Percentiles rank a stretch among this genome's conserved stretches.
Evolutionary conservation across 2,797 vertebrate genomes (phyloP).

Genomic region (Pseudotriccus pelzelni): DNA sequence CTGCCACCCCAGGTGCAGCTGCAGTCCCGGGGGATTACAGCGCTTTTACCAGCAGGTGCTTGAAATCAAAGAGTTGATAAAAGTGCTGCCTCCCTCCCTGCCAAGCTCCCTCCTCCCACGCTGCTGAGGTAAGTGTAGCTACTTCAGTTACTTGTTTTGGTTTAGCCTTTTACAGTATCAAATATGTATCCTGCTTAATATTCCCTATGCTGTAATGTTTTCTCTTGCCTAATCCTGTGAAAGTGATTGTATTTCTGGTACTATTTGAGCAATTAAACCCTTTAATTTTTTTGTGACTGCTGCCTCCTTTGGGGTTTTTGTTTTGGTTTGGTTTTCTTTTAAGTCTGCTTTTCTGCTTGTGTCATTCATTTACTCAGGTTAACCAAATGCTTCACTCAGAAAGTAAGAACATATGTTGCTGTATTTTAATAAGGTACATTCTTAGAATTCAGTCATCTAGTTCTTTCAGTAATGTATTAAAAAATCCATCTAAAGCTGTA

Average conservation of each 20-base stretch:
- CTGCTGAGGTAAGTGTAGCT: accelerated
- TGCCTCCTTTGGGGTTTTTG: not conserved
- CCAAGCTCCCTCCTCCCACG: accelerated
- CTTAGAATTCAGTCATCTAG: not conserved
- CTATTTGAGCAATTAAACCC: not conserved
- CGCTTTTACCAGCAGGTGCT: not conserved
- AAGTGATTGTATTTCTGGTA: not conserved
- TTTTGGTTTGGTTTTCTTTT: not conserved
- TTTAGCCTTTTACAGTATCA: not conserved
- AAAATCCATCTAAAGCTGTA: not conserved
- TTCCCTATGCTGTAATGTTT: not conserved
- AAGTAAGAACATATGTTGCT: constrained; percentile 17
- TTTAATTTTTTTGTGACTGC: not conserved
- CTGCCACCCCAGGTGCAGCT: not conserved
- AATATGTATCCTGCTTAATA: not conserved
- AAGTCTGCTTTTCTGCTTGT: not conserved
- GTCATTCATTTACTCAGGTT: not conserved
- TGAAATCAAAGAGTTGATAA: accelerated
- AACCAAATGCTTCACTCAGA: constrained; percentile 8
- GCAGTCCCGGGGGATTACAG: not conserved
- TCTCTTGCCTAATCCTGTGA: not conserved
- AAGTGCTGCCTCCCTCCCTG: not conserved
- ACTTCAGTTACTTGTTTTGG: not conserved
- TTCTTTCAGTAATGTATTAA: not conserved
- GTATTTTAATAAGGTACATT: not conserved